Conservation (phyloP, 1,140 invertebrate species). For the Nylanderia fulva region DNA sequence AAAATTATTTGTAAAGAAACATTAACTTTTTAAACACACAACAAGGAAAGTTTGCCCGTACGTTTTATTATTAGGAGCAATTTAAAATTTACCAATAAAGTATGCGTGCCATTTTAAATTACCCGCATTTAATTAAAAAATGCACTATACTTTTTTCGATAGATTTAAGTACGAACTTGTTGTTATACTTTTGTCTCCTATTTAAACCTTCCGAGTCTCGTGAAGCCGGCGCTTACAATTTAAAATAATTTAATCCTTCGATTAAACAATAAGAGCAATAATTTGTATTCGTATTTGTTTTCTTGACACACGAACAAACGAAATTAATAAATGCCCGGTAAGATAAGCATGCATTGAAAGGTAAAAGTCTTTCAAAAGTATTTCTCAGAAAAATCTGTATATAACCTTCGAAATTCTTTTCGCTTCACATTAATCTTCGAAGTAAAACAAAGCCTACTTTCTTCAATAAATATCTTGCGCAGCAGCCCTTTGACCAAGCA, state of each 20-base stretch:
- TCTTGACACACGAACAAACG: neutral
- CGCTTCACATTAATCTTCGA: neutral
- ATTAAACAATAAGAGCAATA: neutral
- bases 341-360: neutral
- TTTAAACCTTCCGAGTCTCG: neutral
- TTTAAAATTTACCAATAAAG: neutral
- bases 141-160: constrained; percentile 30
- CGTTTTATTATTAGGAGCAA: neutral
- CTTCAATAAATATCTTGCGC: neutral
- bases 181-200: neutral
- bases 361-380: neutral
- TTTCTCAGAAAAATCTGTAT: neutral
- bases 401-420: neutral
- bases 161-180: neutral
- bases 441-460: neutral
- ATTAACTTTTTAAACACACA: neutral
- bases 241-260: neutral
- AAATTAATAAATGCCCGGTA: constrained; percentile 6
- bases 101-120: constrained; percentile 41
- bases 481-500: neutral
- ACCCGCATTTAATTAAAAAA: constrained; percentile 54
- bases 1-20: neutral
- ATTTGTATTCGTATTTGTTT: neutral
- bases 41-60: neutral
- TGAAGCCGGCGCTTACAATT: neutral